Base-by-base conservation (phyloP, 2,888 invertebrate species). In the Elmis aenea region DNA sequence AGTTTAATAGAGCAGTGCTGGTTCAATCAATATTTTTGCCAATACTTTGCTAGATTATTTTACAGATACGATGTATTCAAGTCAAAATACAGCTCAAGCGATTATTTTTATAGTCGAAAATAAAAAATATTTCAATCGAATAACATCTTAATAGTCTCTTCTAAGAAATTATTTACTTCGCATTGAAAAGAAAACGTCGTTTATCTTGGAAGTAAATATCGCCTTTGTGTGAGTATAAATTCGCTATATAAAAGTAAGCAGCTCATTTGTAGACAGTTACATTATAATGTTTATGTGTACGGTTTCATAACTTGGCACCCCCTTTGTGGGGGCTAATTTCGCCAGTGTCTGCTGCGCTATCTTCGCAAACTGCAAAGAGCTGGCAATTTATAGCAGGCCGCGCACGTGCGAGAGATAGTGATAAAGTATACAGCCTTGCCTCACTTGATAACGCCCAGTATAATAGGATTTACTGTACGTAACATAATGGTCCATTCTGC, bases 381-480 rank as follows among this genome's bases (percentile, higher is more conserved):
- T 50, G 50, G 55, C 57, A 58, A 64, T 65, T 64, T 64, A 64
- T 64, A 49, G 55, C 59, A 46, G 55, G 50, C 51, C 48, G 62
- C 61, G 66, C 66, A 66, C 66, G 64, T 66, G 64, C 64, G 56
- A 54, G 51, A 61, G 66, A 65, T 64, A 64, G 58, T 57, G 64
- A 65, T 63, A 63, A 64, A 63, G 64, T 61, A 60, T 61, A 62
- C 61, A 62, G 61, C 58, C 59, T 61, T 62, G 62, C 57, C 59
- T 53, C 55, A 54, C 55, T 49, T 59, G 68, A 68, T 68, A 68
- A 66, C 67, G 67, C 66, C 64, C 63, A 62, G 65, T 61, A 68
- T 68, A 68, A 68, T 68, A 68, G 68, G 67, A 68, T 68, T 68
- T 68, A 68, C 66, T 67, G 62, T 67, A 67, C 66, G 64, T 67